Base-by-base conservation (phyloP, 2,113 vertebrate species). In the Aix galericulata region DNA sequence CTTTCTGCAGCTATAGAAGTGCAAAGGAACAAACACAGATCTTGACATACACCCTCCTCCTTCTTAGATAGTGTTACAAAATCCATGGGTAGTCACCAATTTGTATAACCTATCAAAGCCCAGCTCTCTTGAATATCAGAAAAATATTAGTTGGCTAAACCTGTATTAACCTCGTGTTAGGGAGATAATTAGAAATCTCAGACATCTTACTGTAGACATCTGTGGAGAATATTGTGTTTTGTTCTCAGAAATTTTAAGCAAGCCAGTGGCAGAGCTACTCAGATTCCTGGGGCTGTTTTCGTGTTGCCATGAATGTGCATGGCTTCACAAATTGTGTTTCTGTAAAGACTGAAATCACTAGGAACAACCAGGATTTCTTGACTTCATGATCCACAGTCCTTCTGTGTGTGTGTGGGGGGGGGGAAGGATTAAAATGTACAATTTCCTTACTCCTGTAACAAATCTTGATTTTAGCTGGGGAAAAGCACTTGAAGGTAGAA, bases 1-100 rank as follows among this genome's bases (percentile, higher is more conserved):
- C 93, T 95, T 97, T 92, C 91, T 94, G 93, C 90, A 93, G 77
- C 86, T 80, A 86, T 79, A 83, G 68, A 93, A 94, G 82, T 90
- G 86, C 66, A 87, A 72, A 79, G 84, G 90, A 96, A 82, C 89
- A 93, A 96, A 93, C 90, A 86, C 55, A 68, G 67, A 93, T 78
- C 90, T 95, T 81, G 88, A 96, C 36, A 5, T 67, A 31, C 36
- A 23, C 88, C 91, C 73, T 92, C 38, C 38, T 91, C 40, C 68
- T 89, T 31, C 86, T 78, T 63, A 76, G 79, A 72, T 31, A 63
- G 46, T 13, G 27, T 91, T 95, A 81, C 59, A 63, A 88, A 95
- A 79, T 91, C 38, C 8, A 44, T 64, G 32, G 44, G 27, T 92
- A 91, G 75, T 80, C 84, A 73, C 59, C 31, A 60, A 63, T 27